Evolutionary conservation across 2,113 vertebrate genomes (phyloP).

Genomic region (Puntigrus tetrazona): DNA sequence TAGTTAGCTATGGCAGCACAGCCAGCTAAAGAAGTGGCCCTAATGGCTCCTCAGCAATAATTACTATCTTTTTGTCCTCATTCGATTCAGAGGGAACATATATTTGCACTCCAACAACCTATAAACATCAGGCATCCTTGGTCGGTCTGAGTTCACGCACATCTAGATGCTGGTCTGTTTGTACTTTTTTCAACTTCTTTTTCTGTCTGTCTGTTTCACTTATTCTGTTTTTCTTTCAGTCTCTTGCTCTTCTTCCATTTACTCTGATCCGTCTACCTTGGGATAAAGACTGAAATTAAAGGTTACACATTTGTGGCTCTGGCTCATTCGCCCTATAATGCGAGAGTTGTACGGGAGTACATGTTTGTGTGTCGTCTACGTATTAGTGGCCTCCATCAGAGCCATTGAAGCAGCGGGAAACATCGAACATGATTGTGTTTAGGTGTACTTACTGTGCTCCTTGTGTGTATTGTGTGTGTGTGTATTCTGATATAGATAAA

Average conservation of each 20-base stretch:
- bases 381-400: conserved; percentile 25
- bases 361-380: conserved; percentile 15
- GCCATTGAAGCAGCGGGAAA: conserved; percentile 23
- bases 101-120: conserved; percentile 74
- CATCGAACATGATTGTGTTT: conserved; percentile 44
- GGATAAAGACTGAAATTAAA: conserved; percentile 38
- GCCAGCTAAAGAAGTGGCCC: conserved; percentile 89
- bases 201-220: conserved; percentile 2
- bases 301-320: conserved; percentile 26
- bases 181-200: not conserved
- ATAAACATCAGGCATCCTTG: conserved; percentile 68
- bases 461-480: conserved; percentile 9
- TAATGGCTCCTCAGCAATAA: conserved; percentile 97
- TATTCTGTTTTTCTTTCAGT: conserved; percentile 3
- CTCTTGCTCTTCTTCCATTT: conserved; percentile 45
- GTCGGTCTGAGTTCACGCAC: conserved; percentile 60
- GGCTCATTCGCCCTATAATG: conserved; percentile 22
- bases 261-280: conserved; percentile 40
- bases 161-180: not conserved
- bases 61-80: conserved; percentile 89
- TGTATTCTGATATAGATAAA: not conserved
- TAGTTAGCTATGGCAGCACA: conserved; percentile 89
- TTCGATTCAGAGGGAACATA: conserved; percentile 75
- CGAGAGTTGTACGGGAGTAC: not conserved
- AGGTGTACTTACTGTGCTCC: conserved; percentile 25